These are phyloP conservation scores for Acleris emargana DNA, from an alignment of 2,888 invertebrate genomes.

Conservation along the genomic window DNA sequence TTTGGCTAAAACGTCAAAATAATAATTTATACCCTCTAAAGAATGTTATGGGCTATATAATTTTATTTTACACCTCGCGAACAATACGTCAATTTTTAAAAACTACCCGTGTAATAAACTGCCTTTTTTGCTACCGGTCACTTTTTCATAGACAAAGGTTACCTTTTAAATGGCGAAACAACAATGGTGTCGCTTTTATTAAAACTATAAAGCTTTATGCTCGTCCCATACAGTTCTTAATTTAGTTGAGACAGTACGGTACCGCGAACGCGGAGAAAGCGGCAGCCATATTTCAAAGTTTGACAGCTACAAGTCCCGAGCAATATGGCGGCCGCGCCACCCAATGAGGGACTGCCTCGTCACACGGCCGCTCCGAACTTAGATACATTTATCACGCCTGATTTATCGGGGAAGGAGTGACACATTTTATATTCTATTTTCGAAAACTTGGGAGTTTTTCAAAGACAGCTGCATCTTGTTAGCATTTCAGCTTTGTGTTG, in stretches of 20 bases:
- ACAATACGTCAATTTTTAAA: slow-evolving; percentile 70
- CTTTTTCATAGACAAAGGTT: slow-evolving; percentile 33
- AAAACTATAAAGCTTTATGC: slow-evolving; percentile 44
- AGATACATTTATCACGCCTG: slow-evolving; percentile 79
- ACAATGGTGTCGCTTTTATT: slow-evolving; percentile 32
- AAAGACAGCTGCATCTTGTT: slow-evolving; percentile 83
- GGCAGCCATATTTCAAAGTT: slow-evolving; percentile 79
- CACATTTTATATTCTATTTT: slow-evolving; percentile 83
- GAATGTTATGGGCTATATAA: slow-evolving; percentile 54
- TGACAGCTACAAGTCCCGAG: slow-evolving; percentile 82
- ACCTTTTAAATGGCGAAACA: slow-evolving; percentile 23
- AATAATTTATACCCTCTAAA: slow-evolving; percentile 67
- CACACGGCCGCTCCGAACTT: slow-evolving; percentile 75
- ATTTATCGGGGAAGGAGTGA: slow-evolving; percentile 82
- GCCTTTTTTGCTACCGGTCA: slow-evolving; percentile 40
- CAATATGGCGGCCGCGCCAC: slow-evolving; percentile 82
- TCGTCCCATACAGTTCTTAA: slow-evolving; percentile 58
- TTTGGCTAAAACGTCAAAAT: slow-evolving; percentile 75
- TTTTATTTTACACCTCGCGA: slow-evolving; percentile 67
- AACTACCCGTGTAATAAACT: slow-evolving; percentile 60
- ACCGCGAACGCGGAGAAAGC: slow-evolving; percentile 68
- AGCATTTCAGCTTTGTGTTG: slow-evolving; percentile 75
- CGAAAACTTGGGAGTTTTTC: slow-evolving; percentile 80
- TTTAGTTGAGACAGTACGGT: slow-evolving; percentile 74
- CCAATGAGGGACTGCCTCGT: slow-evolving; percentile 80